phyloP scores from a whole-genome alignment of 1,140 invertebrate genomes.

The Drosophila baimaii region DNA sequence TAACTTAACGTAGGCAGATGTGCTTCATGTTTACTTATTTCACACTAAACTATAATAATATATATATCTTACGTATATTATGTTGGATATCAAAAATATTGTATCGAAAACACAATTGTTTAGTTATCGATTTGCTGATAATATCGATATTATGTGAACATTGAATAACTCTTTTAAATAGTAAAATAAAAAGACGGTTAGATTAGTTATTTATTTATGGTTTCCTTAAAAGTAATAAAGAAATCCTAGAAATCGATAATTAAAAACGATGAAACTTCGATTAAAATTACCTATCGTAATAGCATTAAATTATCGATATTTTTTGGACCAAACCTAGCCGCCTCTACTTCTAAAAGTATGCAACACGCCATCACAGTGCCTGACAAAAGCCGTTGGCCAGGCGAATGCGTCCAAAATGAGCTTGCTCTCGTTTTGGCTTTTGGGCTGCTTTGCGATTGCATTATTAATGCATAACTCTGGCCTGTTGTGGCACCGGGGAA shows the following conservation, averaged over 20 bases:
- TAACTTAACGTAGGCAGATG: background rate
- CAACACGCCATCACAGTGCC: slow-evolving; percentile 33
- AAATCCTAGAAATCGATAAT: too few relatives aligned
- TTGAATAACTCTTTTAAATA: too few relatives aligned
- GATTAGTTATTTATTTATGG: too few relatives aligned
- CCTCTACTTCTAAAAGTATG: slow-evolving; percentile 37
- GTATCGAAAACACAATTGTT: too few relatives aligned
- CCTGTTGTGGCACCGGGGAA: slow-evolving; percentile 23
- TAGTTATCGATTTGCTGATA: too few relatives aligned
- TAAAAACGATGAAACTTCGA: background rate
- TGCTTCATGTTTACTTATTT: background rate
- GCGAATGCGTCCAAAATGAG: slow-evolving; percentile 53
- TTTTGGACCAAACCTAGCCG: background rate
- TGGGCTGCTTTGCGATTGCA: slow-evolving; percentile 49
- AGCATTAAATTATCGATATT: background rate
- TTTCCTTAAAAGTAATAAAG: too few relatives aligned
- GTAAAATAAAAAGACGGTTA: too few relatives aligned
- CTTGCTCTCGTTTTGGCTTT: slow-evolving; percentile 50
- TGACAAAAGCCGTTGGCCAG: slow-evolving; percentile 36
- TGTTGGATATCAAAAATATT: too few relatives aligned
- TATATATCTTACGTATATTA: too few relatives aligned
- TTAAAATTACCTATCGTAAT: too few relatives aligned
- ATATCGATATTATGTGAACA: too few relatives aligned
- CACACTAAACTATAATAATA: background rate
- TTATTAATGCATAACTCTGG: slow-evolving; percentile 78